A percentile compares a stretch with the other conserved stretches of the same genome.
Conservation (phyloP, 1,140 invertebrate genomes). For the Drosophila hydei region DNA sequence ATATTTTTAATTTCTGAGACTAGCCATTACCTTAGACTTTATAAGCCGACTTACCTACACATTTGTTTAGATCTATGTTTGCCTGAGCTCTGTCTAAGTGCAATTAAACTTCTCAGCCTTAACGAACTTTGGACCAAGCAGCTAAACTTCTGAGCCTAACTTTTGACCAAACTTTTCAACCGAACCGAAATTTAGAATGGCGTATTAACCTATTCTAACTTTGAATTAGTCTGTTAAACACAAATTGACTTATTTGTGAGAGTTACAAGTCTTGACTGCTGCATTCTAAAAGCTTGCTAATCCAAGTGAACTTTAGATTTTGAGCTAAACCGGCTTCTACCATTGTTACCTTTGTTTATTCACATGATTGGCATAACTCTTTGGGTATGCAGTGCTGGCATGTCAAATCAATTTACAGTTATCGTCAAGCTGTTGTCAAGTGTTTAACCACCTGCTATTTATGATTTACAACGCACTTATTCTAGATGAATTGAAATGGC, state of each 20-base stretch:
- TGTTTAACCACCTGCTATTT: constrained; percentile 19
- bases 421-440: constrained; percentile 14
- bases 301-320: neutral
- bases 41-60: no score
- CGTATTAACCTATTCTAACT: neutral
- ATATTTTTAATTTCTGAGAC: no score
- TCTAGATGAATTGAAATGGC: constrained; percentile 37
- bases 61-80: no score
- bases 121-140: neutral
- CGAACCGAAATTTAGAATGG: neutral
- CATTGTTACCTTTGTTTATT: neutral
- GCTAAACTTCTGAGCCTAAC: neutral
- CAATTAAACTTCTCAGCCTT: neutral
- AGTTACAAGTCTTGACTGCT: neutral
- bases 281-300: no score
- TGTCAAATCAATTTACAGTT: constrained; percentile 43
- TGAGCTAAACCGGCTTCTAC: no score
- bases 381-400: neutral
- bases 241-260: neutral
- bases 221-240: neutral
- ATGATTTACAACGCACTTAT: constrained; percentile 30
- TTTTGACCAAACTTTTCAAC: neutral
- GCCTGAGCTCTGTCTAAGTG: no score
- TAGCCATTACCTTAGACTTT: no score
- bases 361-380: neutral